Evolutionary conservation across 2,113 vertebrate species (phyloP).

Genomic region (Brachyhypopomus occidentalis): DNA sequence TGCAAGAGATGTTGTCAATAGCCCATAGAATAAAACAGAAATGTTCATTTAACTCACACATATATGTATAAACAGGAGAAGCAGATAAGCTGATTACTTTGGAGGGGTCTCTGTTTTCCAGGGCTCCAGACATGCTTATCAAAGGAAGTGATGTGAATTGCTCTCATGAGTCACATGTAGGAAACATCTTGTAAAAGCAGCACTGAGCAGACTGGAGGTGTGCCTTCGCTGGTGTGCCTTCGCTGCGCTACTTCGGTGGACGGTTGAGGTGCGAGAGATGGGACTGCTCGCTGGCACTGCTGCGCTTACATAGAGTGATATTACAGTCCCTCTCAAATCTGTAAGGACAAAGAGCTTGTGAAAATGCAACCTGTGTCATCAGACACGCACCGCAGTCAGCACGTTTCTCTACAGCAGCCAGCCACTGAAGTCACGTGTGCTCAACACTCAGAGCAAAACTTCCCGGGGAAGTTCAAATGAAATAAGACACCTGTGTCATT

Average conservation of each 20-base stretch:
- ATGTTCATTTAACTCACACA: too few species aligned
- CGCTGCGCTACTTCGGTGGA: too few species aligned
- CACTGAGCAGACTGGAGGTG: background rate
- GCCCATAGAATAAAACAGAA: too few species aligned
- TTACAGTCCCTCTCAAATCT: background rate
- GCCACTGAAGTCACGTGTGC: background rate
- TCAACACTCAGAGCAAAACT: conserved; percentile 1
- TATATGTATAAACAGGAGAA: too few species aligned
- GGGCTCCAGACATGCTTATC: too few species aligned
- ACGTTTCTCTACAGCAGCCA: background rate
- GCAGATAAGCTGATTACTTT: too few species aligned
- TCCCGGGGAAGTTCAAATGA: background rate
- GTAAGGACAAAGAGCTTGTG: background rate
- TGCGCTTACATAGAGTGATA: background rate
- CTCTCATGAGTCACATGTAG: background rate
- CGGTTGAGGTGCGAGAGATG: too few species aligned
- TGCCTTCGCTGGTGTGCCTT: too few species aligned
- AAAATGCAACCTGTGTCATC: background rate
- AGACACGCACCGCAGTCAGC: background rate
- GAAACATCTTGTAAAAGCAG: background rate
- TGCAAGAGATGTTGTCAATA: too few species aligned
- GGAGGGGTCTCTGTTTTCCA: too few species aligned
- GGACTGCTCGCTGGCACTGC: too few species aligned
- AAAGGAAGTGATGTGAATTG: too few species aligned
- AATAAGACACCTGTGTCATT: background rate